Conservation (phyloP, 2,888 invertebrate species). For the Caenorhabditis auriculariae region DNA sequence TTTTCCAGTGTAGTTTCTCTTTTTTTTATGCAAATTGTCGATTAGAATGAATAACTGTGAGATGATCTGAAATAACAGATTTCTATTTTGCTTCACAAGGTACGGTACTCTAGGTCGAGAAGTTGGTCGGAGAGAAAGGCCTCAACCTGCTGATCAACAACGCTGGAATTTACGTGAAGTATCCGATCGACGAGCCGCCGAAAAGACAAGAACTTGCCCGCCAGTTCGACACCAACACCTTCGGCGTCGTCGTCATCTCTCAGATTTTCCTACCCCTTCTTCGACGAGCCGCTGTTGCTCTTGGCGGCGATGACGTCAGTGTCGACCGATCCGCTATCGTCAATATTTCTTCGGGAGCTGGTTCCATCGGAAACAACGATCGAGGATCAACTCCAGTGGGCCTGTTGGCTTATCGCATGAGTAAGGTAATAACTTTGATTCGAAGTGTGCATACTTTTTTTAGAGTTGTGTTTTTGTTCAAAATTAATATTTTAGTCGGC, state of each 20-base stretch:
- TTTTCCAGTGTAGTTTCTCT: background rate
- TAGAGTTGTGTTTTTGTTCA: too few relatives aligned
- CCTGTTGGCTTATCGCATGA: constrained; percentile 29
- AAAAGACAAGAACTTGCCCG: background rate
- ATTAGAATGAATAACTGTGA: background rate
- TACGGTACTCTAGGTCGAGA: too few relatives aligned
- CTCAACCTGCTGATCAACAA: constrained; percentile 25
- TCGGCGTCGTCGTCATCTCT: constrained; percentile 6
- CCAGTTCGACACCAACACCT: constrained; percentile 7
- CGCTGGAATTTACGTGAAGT: constrained; percentile 14
- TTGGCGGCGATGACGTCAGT: constrained; percentile 4
- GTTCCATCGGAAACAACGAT: constrained; percentile 24
- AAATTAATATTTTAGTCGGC: constrained; percentile 25
- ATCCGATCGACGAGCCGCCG: constrained; percentile 2
- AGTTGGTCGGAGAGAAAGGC: constrained; percentile 26
- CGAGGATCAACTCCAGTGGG: constrained; percentile 8
- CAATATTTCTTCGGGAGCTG: constrained; percentile 31
- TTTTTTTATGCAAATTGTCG: background rate
- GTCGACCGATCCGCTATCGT: constrained; percentile 10
- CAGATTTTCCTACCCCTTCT: constrained; percentile 8
- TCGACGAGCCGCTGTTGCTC: background rate
- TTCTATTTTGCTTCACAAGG: too few relatives aligned
- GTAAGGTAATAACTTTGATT: constrained; percentile 27
- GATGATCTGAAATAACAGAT: too few relatives aligned
- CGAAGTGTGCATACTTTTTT: too few relatives aligned